phyloP scores from a whole-genome alignment of 2,888 invertebrate genomes.

The Hipparchia sbordonii region DNA sequence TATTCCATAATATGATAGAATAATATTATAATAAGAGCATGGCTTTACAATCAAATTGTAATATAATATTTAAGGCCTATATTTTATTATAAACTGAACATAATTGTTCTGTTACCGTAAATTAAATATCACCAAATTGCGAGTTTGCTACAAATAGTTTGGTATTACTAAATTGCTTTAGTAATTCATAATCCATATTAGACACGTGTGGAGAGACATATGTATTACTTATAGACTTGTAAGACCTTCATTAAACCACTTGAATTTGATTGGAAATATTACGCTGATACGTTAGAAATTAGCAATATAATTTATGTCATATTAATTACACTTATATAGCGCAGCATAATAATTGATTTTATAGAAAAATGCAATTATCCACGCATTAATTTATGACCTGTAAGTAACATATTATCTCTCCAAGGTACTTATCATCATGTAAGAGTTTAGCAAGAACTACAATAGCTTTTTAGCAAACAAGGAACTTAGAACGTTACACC shows the following conservation, averaged over 20 bases:
- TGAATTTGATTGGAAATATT: constrained; percentile 19
- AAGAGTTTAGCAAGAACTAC: constrained; percentile 19
- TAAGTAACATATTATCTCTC: constrained; percentile 3
- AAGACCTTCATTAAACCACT: constrained; percentile 12
- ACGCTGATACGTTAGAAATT: constrained; percentile 2
- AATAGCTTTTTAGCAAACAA: constrained; percentile 18
- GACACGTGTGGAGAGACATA: constrained; percentile 27
- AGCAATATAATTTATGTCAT: constrained; percentile 1
- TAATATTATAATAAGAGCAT: too few species aligned
- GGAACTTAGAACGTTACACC: constrained; percentile 12
- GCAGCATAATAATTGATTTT: not conserved
- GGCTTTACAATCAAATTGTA: too few species aligned
- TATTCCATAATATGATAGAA: too few species aligned
- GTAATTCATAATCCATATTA: constrained; percentile 13
- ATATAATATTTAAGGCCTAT: too few species aligned
- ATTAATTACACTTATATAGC: not conserved
- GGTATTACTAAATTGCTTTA: constrained; percentile 4
- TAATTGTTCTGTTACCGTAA: not conserved
- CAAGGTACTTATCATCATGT: constrained; percentile 8
- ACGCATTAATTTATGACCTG: not conserved
- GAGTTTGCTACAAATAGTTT: too few species aligned
- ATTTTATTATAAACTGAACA: constrained; percentile 9
- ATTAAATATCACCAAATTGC: too few species aligned
- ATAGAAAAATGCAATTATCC: not conserved
- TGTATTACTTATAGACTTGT: constrained; percentile 4